phyloP scores from a whole-genome alignment of 2,797 vertebrate genomes.

The Leuciscus waleckii region DNA sequence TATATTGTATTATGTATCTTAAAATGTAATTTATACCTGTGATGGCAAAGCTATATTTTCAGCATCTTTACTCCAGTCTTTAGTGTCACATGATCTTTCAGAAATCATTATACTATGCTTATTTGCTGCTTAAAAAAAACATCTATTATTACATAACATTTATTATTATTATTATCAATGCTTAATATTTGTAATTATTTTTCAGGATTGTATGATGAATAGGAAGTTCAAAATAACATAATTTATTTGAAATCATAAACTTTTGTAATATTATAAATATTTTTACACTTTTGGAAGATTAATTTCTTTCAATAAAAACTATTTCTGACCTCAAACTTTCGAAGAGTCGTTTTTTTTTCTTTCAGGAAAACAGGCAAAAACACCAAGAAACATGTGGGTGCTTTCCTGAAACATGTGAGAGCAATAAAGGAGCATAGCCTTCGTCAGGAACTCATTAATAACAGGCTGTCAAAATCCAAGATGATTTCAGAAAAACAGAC shows the following conservation, averaged over 20 bases:
- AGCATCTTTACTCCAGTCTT: neutral
- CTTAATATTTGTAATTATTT: neutral
- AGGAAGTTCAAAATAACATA: neutral
- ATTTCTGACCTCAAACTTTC: neutral
- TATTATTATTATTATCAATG: neutral
- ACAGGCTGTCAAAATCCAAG: slow-evolving; percentile 60
- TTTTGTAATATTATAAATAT: neutral
- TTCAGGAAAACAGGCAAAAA: neutral
- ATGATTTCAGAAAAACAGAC: slow-evolving; percentile 53
- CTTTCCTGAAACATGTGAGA: slow-evolving; percentile 30
- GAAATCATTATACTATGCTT: neutral
- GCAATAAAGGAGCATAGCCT: slow-evolving; percentile 44
- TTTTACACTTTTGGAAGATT: neutral
- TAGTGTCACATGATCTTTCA: neutral
- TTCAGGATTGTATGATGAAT: neutral
- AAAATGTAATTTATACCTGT: neutral
- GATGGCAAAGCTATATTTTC: neutral
- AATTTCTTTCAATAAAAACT: neutral
- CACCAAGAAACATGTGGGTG: neutral
- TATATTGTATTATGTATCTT: neutral
- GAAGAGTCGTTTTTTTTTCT: neutral
- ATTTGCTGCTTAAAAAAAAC: neutral
- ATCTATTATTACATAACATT: neutral
- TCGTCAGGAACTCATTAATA: slow-evolving; percentile 53
- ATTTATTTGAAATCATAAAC: neutral